Evolutionary conservation across 2,797 vertebrate genomes (phyloP).

Genomic region (Oryzias dopingdopingensis): DNA sequence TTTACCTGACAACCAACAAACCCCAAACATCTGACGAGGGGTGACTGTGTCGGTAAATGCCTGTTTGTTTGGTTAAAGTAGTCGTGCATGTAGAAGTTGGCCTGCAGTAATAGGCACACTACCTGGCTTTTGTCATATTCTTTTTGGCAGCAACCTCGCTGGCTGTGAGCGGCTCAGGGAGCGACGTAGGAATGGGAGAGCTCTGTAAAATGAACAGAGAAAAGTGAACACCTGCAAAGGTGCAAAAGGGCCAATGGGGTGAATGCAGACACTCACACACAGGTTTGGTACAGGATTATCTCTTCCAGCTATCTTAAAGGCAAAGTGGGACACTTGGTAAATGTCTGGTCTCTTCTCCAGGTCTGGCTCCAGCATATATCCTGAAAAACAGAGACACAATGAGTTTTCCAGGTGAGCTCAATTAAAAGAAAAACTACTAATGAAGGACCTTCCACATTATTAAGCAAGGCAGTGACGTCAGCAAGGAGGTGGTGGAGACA

Average conservation of each 20-base stretch:
- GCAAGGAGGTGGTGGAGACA: too few species aligned
- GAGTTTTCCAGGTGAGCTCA: too few species aligned
- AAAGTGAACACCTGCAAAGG: not conserved
- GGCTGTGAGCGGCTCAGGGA: conserved; percentile 94
- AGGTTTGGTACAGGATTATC: conserved; percentile 94
- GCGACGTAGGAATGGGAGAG: conserved; percentile 86
- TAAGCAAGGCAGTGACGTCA: too few species aligned
- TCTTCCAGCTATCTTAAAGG: conserved; percentile 92
- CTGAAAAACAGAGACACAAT: conserved; percentile 60
- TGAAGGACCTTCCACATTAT: too few species aligned
- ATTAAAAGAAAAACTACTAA: too few species aligned
- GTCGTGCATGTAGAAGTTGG: not conserved
- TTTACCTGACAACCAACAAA: not conserved
- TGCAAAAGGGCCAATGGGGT: rapidly evolving
- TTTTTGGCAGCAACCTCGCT: conserved; percentile 94
- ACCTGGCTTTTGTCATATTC: conserved; percentile 98
- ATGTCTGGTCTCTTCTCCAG: conserved; percentile 94
- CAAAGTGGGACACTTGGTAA: conserved; percentile 94
- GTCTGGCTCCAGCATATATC: conserved; percentile 98
- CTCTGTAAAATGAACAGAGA: conserved; percentile 73
- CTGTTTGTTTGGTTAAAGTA: not conserved
- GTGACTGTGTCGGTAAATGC: too few species aligned
- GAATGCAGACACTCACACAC: conserved; percentile 79
- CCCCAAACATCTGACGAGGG: not conserved
- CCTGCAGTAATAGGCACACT: conserved; percentile 53